phyloP scores from a whole-genome alignment of 2,113 vertebrate species.

The Bungarus multicinctus region DNA sequence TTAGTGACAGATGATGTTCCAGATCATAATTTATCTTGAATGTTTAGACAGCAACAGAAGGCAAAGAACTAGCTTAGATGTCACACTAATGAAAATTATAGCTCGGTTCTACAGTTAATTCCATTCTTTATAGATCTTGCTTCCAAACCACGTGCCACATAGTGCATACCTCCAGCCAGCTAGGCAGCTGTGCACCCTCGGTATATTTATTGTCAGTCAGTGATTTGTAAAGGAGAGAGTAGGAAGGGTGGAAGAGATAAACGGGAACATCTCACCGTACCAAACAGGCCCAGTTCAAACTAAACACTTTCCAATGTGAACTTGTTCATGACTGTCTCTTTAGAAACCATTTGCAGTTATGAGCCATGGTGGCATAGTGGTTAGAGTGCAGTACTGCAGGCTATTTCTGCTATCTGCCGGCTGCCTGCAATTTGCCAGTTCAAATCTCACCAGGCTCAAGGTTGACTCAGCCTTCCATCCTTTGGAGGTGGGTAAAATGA shows the following conservation, averaged over 20 bases:
- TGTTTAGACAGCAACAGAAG: background rate
- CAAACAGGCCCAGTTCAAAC: background rate
- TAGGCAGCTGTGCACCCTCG: background rate
- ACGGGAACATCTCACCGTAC: too few relatives aligned
- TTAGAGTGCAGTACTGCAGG: too few relatives aligned
- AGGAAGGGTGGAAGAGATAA: background rate
- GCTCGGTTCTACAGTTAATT: background rate
- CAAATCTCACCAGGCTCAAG: too few relatives aligned
- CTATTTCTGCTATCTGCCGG: too few relatives aligned
- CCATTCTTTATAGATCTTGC: background rate
- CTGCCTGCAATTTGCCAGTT: too few relatives aligned
- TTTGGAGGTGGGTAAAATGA: too few relatives aligned
- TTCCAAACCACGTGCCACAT: background rate
- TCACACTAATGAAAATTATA: rapidly evolving
- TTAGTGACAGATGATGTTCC: background rate
- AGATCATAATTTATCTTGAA: rapidly evolving
- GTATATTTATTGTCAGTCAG: background rate
- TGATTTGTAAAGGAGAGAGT: background rate
- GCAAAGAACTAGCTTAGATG: background rate
- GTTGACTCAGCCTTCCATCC: too few relatives aligned
- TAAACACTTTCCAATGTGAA: background rate
- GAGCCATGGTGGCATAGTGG: too few relatives aligned
- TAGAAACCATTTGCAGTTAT: background rate
- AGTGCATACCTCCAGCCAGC: background rate
- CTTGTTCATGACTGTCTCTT: background rate